Evolutionary conservation across 2,888 invertebrate genomes (phyloP).

Genomic region (Lathronympha strigana): DNA sequence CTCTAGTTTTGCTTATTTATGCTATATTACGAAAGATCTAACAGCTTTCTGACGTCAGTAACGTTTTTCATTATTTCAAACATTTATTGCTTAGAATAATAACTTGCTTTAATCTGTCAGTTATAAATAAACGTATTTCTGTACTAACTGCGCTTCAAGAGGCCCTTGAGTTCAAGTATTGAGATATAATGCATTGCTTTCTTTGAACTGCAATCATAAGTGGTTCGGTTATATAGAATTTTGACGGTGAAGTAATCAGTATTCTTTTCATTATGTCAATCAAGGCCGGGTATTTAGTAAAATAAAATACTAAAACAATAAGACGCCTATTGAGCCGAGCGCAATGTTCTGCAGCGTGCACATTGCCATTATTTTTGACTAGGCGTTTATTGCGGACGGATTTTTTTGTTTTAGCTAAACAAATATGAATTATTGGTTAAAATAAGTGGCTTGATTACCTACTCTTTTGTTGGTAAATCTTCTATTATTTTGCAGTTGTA

Average conservation of each 20-base stretch:
- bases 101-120: background rate
- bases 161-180: slow-evolving; percentile 28
- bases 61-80: background rate
- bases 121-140: slow-evolving; percentile 31
- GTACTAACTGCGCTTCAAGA: slow-evolving; percentile 18
- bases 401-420: too few species aligned
- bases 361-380: slow-evolving; percentile 27
- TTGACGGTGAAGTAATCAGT: slow-evolving; percentile 6
- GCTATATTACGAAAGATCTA: slow-evolving; percentile 6
- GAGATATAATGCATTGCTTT: slow-evolving; percentile 27
- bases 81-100: too few species aligned
- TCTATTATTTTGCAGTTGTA: too few species aligned
- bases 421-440: too few species aligned
- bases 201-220: slow-evolving; percentile 31
- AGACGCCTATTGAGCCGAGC: background rate
- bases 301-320: background rate
- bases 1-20: background rate
- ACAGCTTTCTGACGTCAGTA: slow-evolving; percentile 23
- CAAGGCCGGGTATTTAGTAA: background rate
- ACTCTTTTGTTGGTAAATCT: too few species aligned
- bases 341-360: background rate
- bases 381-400: slow-evolving; percentile 10
- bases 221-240: slow-evolving; percentile 15
- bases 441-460: too few species aligned
- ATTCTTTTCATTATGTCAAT: background rate